Conservation (phyloP, 2,888 invertebrate species). For the Acleris cristana region DNA sequence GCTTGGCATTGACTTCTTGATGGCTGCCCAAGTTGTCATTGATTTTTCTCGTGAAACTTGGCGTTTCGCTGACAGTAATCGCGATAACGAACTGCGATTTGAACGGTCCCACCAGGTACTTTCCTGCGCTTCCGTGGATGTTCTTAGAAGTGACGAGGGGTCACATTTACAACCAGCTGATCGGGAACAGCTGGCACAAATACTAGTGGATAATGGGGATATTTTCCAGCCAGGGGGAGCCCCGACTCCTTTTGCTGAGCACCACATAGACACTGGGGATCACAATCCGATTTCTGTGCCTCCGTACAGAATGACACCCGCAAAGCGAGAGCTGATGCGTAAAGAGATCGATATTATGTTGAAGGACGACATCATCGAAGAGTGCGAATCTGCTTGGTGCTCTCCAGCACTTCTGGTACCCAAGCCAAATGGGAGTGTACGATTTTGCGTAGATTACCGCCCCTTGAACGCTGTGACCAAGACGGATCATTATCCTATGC, state of each 20-base stretch:
- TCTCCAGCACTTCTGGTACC: neutral
- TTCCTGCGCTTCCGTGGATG: too few relatives aligned
- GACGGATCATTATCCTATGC: neutral
- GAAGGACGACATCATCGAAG: neutral
- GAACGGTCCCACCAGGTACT: too few relatives aligned
- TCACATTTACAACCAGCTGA: too few relatives aligned
- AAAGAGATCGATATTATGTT: neutral
- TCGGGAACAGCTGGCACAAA: too few relatives aligned
- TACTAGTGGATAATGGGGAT: neutral
- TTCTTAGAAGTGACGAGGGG: too few relatives aligned
- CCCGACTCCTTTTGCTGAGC: neutral
- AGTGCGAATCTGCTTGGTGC: neutral
- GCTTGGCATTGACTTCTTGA: neutral
- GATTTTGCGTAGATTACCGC: neutral
- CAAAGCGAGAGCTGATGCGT: neutral
- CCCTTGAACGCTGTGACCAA: neutral
- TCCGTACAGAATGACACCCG: neutral
- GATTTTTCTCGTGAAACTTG: neutral
- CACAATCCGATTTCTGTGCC: neutral
- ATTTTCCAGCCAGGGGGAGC: slow-evolving; percentile 4
- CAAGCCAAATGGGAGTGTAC: neutral
- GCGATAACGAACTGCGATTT: neutral
- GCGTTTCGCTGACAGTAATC: neutral
- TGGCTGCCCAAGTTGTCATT: neutral
- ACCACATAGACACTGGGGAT: neutral